Base-by-base conservation (phyloP, 2,888 invertebrate species). In the Bellardia pandia region DNA sequence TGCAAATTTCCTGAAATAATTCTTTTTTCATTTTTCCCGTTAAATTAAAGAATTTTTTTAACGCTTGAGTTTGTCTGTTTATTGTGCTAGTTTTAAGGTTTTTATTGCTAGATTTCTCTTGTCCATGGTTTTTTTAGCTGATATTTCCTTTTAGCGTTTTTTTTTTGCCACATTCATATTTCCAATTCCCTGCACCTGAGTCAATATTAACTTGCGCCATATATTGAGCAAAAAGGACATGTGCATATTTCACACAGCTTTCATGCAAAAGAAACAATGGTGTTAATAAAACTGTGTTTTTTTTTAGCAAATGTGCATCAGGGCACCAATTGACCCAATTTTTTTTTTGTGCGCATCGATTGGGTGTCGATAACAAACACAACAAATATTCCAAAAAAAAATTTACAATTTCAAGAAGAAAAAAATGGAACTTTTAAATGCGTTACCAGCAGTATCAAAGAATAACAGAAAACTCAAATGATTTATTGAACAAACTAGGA, bases 311-410 rank as follows among this genome's bases (percentile, higher is more conserved):
- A 72, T 62, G 75, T 83, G 72, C 78, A 83, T 68, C 82, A 76
- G 56, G 71, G 83, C 83, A 74, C 58, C 78, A 88, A 86, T 88
- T 88, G 88, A 86, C 88, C 88, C 62, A 86, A 82, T 85, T 88
- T 88, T 74, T 68, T 53, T 60, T 56, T 33, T 66, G n/a, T 33
- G 14, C 8, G 6, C 69, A 51, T 40, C 40, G 13, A 6, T 42
- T 13, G 13, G 30, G 37, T 16, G 30, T 69, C 33, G 33, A 3
- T 8, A 33, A 14, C n/a, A 68, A n/a, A 51, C 23, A 13, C 13
- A 42, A 30, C 56, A 82, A 48, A 62, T 13, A 56, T 62, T 51
- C 6, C 11, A 83, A n/a, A 71, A 11, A 23, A 33, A 56, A 23
- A 16, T 3, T 1, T 11, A 40, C 69, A 82, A 78, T 37, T 30